Percentiles rank a stretch among this genome's conserved stretches.
Evolutionary conservation across 2,113 vertebrate species (phyloP).

Genomic region (Actenoides hombroni): DNA sequence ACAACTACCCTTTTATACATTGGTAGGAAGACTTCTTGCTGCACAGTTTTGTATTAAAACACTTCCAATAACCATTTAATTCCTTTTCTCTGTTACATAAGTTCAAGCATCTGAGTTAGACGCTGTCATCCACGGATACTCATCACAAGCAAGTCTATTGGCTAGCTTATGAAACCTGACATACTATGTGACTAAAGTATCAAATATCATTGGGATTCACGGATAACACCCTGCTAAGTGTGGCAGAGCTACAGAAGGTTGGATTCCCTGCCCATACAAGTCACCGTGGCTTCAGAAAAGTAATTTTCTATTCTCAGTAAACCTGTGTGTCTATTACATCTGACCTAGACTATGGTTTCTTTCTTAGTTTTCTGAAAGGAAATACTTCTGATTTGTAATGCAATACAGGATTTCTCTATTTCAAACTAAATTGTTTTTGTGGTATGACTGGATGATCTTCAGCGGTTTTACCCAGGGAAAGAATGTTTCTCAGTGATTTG

Average conservation of each 20-base stretch:
- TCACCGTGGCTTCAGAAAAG: not conserved
- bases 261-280: not conserved
- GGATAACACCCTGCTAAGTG: not conserved
- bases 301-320: not conserved
- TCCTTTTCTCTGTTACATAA: not conserved
- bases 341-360: not conserved
- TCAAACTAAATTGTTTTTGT: not conserved
- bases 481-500: not conserved
- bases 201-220: not conserved
- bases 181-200: not conserved
- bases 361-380: not conserved
- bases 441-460: not conserved
- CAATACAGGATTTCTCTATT: not conserved
- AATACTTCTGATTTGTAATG: not conserved
- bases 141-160: not conserved
- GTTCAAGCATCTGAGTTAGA: not conserved
- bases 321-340: not conserved
- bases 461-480: not conserved
- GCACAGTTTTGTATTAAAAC: not conserved
- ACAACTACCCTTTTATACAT: not conserved
- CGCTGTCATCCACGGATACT: not conserved
- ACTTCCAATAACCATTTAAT: not conserved
- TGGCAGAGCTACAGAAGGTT: not conserved
- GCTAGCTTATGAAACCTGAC: not conserved
- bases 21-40: not conserved